phyloP scores from a whole-genome alignment of 2,888 invertebrate species.

The Odontocolon sp. region DNA sequence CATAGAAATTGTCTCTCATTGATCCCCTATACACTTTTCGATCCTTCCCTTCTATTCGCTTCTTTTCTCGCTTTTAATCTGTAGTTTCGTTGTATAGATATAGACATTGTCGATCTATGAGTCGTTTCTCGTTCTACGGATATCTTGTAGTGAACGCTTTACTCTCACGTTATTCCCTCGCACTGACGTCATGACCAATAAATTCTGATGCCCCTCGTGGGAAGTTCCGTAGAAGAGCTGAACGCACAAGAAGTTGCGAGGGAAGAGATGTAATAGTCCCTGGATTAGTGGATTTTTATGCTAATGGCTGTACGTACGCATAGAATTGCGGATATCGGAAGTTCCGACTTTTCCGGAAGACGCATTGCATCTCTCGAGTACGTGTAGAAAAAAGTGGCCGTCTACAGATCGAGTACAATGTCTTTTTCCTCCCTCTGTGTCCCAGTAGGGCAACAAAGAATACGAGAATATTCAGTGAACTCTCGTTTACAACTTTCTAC shows the following conservation, averaged over 20 bases:
- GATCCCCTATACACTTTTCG: neutral
- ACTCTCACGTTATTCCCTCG: constrained; percentile 4
- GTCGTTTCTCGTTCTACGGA: neutral
- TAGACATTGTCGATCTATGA: neutral
- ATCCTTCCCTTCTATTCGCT: neutral
- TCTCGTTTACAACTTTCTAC: constrained; percentile 39
- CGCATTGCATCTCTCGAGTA: constrained; percentile 12
- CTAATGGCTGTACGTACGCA: constrained; percentile 61
- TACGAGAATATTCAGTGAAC: constrained; percentile 25
- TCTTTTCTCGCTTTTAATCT: neutral
- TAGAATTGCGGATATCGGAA: constrained; percentile 61
- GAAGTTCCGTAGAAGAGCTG: constrained; percentile 65
- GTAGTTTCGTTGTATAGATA: neutral
- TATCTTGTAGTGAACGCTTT: neutral
- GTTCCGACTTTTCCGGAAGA: constrained; percentile 39
- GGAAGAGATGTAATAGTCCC: constrained; percentile 48
- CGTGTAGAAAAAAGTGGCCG: constrained; percentile 16
- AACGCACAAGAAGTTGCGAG: constrained; percentile 13
- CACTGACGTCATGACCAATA: constrained; percentile 65
- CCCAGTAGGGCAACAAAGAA: constrained; percentile 36
- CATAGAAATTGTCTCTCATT: constrained; percentile 30
- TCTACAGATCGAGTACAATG: constrained; percentile 20
- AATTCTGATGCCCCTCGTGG: constrained; percentile 69
- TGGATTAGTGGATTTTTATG: constrained; percentile 74
- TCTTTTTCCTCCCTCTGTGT: neutral